phyloP scores from a whole-genome alignment of 1,140 invertebrate genomes.

The Samia ricini region DNA sequence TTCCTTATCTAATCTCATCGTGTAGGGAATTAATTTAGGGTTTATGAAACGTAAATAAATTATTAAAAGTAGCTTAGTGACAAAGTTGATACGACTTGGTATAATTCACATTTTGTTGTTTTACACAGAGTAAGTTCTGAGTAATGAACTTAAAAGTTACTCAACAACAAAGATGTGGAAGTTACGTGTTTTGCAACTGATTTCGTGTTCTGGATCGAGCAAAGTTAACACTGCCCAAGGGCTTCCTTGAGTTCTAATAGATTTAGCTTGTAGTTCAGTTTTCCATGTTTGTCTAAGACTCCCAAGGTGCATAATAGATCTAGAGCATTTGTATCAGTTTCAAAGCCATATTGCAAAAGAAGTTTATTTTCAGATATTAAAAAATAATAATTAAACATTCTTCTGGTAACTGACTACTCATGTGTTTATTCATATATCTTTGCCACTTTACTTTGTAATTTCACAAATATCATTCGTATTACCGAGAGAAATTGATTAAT shows the following conservation, averaged over 20 bases:
- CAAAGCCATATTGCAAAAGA: neutral
- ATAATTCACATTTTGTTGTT: neutral
- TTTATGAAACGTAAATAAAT: neutral
- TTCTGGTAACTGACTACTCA: no score
- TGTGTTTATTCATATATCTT: no score
- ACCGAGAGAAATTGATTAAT: no score
- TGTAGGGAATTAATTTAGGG: neutral
- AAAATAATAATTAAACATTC: no score
- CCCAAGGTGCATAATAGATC: neutral
- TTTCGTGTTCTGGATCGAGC: slow-evolving; percentile 1
- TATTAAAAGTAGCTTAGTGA: neutral
- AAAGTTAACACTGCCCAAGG: neutral
- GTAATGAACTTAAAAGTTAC: neutral
- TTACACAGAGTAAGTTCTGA: neutral
- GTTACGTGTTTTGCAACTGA: neutral
- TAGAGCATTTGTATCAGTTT: neutral
- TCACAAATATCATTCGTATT: no score
- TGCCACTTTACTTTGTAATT: no score
- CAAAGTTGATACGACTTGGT: neutral
- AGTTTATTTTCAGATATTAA: neutral
- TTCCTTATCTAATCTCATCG: neutral
- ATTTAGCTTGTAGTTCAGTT: slow-evolving; percentile 2
- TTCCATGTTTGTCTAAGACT: neutral
- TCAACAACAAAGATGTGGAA: neutral
- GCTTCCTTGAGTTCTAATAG: neutral